These are phyloP conservation scores for Verasper variegatus DNA, from an alignment of 2,113 vertebrate species.

Conservation along the genomic window DNA sequence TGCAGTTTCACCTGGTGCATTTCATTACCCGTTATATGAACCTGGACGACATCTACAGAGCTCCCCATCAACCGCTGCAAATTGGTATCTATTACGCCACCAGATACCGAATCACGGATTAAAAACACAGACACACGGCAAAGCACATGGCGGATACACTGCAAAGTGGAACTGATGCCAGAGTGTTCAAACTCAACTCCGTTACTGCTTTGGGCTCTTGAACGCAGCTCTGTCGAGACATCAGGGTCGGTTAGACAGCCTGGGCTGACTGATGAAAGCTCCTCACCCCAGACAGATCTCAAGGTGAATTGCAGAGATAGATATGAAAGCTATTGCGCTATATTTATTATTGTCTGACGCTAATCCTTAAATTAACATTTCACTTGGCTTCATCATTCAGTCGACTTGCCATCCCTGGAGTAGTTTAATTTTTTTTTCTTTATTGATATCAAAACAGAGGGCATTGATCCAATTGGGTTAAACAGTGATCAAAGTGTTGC, in stretches of 20 bases:
- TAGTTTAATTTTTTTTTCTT: conserved; percentile 35
- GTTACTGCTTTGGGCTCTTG: conserved; percentile 61
- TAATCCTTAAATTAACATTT: conserved; percentile 77
- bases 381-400: conserved; percentile 70
- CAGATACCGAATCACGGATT: conserved; percentile 61
- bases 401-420: conserved; percentile 59
- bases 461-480: conserved; percentile 67
- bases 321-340: conserved; percentile 61
- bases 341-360: conserved; percentile 73
- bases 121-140: conserved; percentile 56
- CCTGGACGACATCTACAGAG: conserved; percentile 45
- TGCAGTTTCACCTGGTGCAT: conserved; percentile 32
- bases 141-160: conserved; percentile 56
- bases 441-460: conserved; percentile 69
- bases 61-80: conserved; percentile 54
- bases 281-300: conserved; percentile 44
- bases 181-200: conserved; percentile 56
- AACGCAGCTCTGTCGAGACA: conserved; percentile 62
- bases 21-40: conserved; percentile 20
- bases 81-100: conserved; percentile 64
- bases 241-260: conserved; percentile 59
- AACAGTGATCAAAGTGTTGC: conserved; percentile 63
- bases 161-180: conserved; percentile 49
- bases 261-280: conserved; percentile 65
- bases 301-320: conserved; percentile 75